phyloP scores from a whole-genome alignment of 2,113 vertebrate species.

The Passerina amoena region DNA sequence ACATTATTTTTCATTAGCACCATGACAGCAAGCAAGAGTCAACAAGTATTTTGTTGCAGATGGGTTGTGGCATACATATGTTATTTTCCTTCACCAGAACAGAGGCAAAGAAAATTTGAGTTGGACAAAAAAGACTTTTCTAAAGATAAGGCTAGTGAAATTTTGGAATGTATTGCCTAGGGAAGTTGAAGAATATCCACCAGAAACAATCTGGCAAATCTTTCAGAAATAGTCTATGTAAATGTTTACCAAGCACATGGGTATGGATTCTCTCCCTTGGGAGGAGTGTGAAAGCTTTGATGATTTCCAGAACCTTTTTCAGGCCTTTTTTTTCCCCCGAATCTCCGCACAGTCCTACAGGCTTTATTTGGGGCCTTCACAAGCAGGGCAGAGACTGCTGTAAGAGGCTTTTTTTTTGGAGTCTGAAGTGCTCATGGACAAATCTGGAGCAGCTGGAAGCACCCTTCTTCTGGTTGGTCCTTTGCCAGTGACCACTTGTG shows the following conservation, averaged over 20 bases:
- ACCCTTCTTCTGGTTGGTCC: background rate
- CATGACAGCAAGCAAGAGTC: background rate
- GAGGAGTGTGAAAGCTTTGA: background rate
- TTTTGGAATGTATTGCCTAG: background rate
- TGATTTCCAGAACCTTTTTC: background rate
- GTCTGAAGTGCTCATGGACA: background rate
- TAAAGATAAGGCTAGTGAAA: background rate
- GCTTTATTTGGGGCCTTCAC: background rate
- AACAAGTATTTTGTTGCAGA: background rate
- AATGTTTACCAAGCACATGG: background rate
- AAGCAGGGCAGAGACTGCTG: background rate
- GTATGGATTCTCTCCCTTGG: background rate
- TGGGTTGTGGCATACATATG: background rate
- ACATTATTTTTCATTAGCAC: background rate
- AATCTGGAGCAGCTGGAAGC: background rate
- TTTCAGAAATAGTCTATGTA: background rate
- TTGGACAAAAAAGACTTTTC: background rate
- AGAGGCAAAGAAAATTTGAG: background rate
- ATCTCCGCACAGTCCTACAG: background rate
- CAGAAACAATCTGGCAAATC: background rate
- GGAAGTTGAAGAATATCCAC: background rate
- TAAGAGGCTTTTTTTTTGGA: background rate
- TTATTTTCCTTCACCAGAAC: background rate
- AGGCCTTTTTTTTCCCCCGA: rapidly evolving
- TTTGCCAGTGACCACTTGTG: background rate